Evolutionary conservation across 2,113 vertebrate genomes (phyloP), one percentile per base, ranked within the genome.

Genomic region (Cathartes aura): DNA sequence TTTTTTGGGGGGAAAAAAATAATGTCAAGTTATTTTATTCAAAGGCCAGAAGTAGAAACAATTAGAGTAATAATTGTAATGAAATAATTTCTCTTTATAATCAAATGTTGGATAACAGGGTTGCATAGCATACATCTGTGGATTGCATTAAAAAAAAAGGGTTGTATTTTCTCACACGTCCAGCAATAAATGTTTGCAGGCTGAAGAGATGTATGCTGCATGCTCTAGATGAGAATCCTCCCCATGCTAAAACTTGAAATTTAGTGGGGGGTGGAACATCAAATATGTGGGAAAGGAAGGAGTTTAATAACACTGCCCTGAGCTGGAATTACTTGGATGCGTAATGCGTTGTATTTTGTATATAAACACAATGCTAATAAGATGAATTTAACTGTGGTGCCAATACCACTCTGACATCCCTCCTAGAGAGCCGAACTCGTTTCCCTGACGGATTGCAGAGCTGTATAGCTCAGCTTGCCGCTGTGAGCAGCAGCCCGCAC

Each of bases 121-220:
- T 56, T 71, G 24, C 16, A 21, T 8, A 58, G 36, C 13, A 23
- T 27, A 5, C 5, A 3, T 72, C 12, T 71, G 34, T 67, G 52
- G 40, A 14, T 32, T 42, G 15, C 22, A 32, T 48, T 76, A 36
- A 43, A 71, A 81, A 42, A 5, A 26, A 60, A 3, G 11, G 5
- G 5, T 8, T 22, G 2, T 45, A 5, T 60, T 30, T 48, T 36
- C 20, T 43, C 17, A 22, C 14, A 11, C 0, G 8, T 58, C 30
- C 40, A 71, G 38, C 32, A 73, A 50, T 50, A 63, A 68, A 17
- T 10, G 8, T 58, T 62, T 66, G 32, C 34, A 62, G 68, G 27
- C 43, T 76, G 47, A 70, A 34, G 55, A 62, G 67, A n/a, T 24
- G 27, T 8, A 8, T 0, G 0, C 30, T 52, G 18, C 5, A 1